Conservation (phyloP, 2,888 invertebrate genomes). For the Nemurella pictetii region DNA sequence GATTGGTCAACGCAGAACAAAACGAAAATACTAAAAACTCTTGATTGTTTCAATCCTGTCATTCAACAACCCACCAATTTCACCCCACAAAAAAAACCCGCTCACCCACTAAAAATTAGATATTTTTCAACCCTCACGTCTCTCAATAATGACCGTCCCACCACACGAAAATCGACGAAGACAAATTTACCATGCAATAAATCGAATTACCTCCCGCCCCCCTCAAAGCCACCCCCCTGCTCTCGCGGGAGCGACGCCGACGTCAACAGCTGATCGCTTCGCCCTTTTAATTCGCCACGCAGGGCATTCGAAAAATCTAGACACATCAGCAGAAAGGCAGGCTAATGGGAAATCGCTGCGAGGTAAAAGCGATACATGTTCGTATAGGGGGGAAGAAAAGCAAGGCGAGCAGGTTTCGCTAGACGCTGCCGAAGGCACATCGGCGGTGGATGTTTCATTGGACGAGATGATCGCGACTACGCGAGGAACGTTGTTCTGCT, state of each 20-base stretch:
- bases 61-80: neutral
- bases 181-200: neutral
- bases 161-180: neutral
- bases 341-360: neutral
- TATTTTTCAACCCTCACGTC: neutral
- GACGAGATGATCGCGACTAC: neutral
- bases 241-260: neutral
- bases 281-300: neutral
- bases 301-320: neutral
- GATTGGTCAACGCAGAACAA: no score
- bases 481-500: neutral
- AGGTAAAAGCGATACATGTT: neutral
- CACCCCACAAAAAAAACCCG: neutral
- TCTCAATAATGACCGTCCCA: neutral
- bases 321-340: neutral
- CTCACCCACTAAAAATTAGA: no score
- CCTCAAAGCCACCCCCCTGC: neutral
- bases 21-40: no score
- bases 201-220: neutral
- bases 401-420: neutral
- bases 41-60: no score
- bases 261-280: neutral
- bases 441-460: neutral
- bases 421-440: no score
- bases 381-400: neutral